Conservation (phyloP, 2,113 vertebrate species). For the Phylloscopus trochiloides region DNA sequence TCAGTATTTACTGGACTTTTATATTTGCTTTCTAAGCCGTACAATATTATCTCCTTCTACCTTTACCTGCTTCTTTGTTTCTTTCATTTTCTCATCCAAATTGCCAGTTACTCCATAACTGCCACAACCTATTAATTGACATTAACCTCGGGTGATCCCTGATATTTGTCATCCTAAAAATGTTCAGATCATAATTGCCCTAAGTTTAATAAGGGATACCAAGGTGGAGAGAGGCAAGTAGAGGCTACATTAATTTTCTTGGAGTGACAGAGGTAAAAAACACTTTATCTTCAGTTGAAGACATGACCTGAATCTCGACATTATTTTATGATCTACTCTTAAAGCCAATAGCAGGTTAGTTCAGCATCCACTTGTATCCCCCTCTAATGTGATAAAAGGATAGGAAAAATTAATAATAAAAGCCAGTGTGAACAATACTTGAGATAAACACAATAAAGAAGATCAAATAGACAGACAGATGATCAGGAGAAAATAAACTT, state of each 20-base stretch:
- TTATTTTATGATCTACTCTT: not conserved
- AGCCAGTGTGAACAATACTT: not conserved
- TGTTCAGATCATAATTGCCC: conserved; percentile 2
- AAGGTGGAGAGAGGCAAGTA: conserved; percentile 5
- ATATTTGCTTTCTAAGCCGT: not conserved
- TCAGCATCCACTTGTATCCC: not conserved
- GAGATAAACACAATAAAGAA: not conserved
- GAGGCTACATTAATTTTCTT: conserved; percentile 21
- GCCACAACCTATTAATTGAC: conserved; percentile 34
- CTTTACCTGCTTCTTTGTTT: not conserved
- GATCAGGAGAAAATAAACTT: not conserved
- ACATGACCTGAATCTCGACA: not conserved
- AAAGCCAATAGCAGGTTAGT: not conserved
- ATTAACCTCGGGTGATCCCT: conserved; percentile 20
- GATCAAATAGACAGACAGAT: not conserved
- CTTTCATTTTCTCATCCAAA: conserved; percentile 16
- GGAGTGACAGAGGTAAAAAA: not conserved
- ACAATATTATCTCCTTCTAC: not conserved
- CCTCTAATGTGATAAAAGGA: not conserved
- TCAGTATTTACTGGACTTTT: not conserved
- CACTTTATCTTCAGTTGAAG: not conserved
- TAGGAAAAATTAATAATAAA: not conserved
- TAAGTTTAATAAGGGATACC: conserved; percentile 40
- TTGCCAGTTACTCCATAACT: not conserved
- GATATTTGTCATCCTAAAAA: conserved; percentile 26